These are phyloP conservation scores for Crocuta crocuta DNA, from an alignment of 2,113 vertebrate genomes.

Conservation along the genomic window DNA sequence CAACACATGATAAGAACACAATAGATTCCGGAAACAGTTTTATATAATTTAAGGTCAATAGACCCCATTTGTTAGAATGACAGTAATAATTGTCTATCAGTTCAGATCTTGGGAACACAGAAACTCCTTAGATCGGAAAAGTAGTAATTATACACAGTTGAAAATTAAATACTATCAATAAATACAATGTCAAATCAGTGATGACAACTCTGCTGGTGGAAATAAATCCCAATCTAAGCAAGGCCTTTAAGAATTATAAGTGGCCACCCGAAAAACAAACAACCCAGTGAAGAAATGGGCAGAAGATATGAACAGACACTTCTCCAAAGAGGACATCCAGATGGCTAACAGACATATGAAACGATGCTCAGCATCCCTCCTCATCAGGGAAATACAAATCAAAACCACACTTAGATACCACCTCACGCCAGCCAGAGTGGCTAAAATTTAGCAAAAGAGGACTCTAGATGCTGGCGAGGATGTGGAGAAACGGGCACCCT, in stretches of 20 bases:
- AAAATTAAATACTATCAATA: neutral
- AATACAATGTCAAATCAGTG: conserved; percentile 29
- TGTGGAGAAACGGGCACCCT: no score
- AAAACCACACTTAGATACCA: no score
- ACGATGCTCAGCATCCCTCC: no score
- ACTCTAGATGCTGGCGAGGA: no score
- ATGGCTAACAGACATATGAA: no score
- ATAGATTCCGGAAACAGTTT: neutral
- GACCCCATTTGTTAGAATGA: neutral
- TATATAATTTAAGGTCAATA: conserved; percentile 51
- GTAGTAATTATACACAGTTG: neutral
- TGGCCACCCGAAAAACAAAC: no score
- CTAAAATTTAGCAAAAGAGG: no score
- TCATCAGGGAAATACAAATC: no score
- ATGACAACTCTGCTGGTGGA: neutral
- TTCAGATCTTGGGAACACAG: conserved; percentile 18
- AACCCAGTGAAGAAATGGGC: no score
- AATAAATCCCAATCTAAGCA: conserved; percentile 26
- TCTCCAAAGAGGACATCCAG: no score
- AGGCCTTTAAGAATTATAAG: conserved; percentile 20
- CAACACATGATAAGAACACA: neutral
- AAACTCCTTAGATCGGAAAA: conserved; percentile 14
- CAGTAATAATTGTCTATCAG: neutral
- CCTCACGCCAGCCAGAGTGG: no score
- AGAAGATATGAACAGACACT: no score